A percentile compares a stretch with the other conserved stretches of the same genome.
Evolutionary conservation across 2,113 vertebrate genomes (phyloP).

Genomic region (Petromus typicus): DNA sequence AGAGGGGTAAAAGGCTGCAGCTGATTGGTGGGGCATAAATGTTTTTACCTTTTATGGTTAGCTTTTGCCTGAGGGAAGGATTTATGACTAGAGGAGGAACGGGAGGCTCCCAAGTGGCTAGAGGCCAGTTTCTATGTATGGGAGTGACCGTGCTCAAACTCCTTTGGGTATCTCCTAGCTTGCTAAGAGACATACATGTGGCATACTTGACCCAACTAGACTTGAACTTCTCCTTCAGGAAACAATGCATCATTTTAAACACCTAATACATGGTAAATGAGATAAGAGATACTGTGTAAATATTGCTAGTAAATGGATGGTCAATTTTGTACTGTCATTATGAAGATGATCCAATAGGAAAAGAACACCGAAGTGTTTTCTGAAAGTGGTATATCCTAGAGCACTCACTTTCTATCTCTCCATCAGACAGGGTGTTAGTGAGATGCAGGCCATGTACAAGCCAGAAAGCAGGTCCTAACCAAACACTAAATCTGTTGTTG

Average conservation of each 20-base stretch:
- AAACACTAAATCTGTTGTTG: neutral
- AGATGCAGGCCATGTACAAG: neutral
- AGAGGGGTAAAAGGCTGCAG: too few species aligned
- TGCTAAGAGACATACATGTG: too few species aligned
- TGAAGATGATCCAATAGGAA: neutral
- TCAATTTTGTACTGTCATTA: neutral
- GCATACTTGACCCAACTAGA: too few species aligned
- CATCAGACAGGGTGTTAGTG: neutral
- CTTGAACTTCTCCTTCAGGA: too few species aligned
- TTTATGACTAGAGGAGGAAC: too few species aligned
- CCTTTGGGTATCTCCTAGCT: too few species aligned
- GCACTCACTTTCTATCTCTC: neutral
- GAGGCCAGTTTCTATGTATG: too few species aligned
- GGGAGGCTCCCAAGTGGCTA: too few species aligned
- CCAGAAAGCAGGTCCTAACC: neutral
- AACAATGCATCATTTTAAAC: neutral
- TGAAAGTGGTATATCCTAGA: neutral
- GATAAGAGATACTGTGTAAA: neutral
- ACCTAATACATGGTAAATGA: neutral
- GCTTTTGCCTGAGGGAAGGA: too few species aligned
- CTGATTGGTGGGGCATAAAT: too few species aligned
- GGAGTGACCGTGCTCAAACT: too few species aligned
- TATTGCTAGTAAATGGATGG: neutral
- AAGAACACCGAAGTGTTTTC: neutral
- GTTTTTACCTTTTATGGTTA: too few species aligned